Evolutionary conservation across 2,113 vertebrate species (phyloP).

Genomic region (Alces alces): DNA sequence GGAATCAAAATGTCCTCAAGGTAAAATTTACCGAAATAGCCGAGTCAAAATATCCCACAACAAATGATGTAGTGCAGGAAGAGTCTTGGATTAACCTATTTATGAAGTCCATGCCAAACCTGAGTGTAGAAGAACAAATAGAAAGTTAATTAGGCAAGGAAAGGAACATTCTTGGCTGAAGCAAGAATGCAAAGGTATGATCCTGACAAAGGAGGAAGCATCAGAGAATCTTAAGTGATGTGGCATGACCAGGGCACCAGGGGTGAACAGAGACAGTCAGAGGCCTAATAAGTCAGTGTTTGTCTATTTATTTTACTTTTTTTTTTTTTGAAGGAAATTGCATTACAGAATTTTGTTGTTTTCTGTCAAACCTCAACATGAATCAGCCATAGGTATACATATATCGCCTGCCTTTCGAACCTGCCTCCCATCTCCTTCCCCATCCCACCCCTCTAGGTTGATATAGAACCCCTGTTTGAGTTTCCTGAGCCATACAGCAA

Average conservation of each 20-base stretch:
- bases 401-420: background rate
- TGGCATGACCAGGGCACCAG: background rate
- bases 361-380: background rate
- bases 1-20: background rate
- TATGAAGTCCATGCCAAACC: background rate
- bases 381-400: background rate
- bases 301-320: background rate
- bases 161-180: background rate
- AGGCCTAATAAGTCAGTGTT: background rate
- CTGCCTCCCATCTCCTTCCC: background rate
- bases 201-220: background rate
- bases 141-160: background rate
- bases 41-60: background rate
- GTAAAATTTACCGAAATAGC: conserved; percentile 14
- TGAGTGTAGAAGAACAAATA: background rate
- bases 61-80: background rate
- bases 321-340: background rate
- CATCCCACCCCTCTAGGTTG: background rate
- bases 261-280: background rate
- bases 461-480: background rate
- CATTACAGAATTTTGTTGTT: background rate
- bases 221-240: background rate
- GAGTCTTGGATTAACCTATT: background rate
- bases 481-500: background rate
- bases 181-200: background rate